Conservation (phyloP, 2,797 vertebrate genomes). For the Lacerta viridis region DNA sequence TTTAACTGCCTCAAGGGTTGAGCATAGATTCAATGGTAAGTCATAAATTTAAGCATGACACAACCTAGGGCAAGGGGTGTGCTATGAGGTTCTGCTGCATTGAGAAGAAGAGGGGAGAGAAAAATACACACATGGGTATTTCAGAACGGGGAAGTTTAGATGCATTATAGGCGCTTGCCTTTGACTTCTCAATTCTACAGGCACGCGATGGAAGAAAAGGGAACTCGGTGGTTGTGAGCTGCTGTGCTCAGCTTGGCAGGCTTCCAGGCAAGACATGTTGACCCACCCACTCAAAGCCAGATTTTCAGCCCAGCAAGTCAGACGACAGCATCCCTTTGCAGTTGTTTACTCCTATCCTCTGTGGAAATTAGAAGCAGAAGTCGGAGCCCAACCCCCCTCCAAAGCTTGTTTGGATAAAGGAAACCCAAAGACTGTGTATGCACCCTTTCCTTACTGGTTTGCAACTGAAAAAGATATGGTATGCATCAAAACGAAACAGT, state of each 20-base stretch:
- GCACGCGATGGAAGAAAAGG: conserved; percentile 47
- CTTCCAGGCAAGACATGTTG: conserved; percentile 25
- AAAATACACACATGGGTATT: conserved; percentile 46
- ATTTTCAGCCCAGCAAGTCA: conserved; percentile 36
- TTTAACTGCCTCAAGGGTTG: background rate
- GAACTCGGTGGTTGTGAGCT: conserved; percentile 12
- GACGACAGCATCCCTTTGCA: conserved; percentile 10
- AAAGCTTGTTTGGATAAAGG: conserved; percentile 38
- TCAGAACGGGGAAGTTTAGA: conserved; percentile 42
- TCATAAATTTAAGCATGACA: conserved; percentile 8
- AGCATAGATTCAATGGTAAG: background rate
- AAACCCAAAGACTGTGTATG: conserved; percentile 32
- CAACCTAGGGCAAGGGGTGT: conserved; percentile 16
- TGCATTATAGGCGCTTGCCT: background rate
- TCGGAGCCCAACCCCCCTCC: conserved; percentile 26
- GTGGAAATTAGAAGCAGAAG: conserved; percentile 59
- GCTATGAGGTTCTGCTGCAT: conserved; percentile 44
- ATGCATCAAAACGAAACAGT: background rate
- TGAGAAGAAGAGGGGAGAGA: background rate
- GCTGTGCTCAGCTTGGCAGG: conserved; percentile 41
- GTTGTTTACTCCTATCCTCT: conserved; percentile 46
- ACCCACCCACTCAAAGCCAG: conserved; percentile 68
- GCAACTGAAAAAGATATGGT: conserved; percentile 40
- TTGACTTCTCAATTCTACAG: conserved; percentile 52
- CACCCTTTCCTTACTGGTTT: conserved; percentile 27